Percentiles rank a stretch among this genome's conserved stretches.
Evolutionary conservation across 2,113 vertebrate species (phyloP).

Genomic region (Dipodomys spectabilis): DNA sequence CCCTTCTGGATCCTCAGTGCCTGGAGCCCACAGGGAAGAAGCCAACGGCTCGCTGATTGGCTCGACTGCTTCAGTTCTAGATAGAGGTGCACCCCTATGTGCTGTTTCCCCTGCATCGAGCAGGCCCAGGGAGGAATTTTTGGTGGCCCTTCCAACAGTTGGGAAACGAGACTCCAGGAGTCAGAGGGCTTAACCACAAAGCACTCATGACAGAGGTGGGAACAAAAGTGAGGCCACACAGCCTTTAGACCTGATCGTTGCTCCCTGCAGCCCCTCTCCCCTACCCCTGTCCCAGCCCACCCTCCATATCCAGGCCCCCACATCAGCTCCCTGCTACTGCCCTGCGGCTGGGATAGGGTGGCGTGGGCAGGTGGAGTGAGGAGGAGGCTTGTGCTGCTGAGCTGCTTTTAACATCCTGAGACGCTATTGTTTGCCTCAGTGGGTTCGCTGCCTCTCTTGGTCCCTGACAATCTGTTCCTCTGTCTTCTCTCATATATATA

Average conservation of each 20-base stretch:
- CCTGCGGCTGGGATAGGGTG: neutral
- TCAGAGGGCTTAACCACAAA: neutral
- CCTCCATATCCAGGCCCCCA: neutral
- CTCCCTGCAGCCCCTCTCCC: neutral
- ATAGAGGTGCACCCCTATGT: neutral
- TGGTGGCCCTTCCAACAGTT: neutral
- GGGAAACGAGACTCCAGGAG: neutral
- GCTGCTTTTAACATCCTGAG: constrained; percentile 80
- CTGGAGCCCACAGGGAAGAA: fast-evolving
- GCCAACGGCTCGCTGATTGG: neutral
- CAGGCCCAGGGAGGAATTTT: neutral
- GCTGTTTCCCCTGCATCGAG: neutral
- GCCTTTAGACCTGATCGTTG: neutral
- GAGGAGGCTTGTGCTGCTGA: constrained; percentile 59
- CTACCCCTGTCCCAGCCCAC: neutral
- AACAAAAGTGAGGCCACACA: neutral
- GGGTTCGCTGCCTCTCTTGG: constrained; percentile 73
- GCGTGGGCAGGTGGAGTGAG: constrained; percentile 65
- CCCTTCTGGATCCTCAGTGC: neutral
- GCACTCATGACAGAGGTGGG: too few species aligned
- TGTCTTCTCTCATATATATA: constrained; percentile 82
- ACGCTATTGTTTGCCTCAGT: constrained; percentile 80
- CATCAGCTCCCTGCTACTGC: neutral
- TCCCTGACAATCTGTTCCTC: constrained; percentile 81
- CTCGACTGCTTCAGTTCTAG: neutral